These are phyloP conservation scores for Drosophila nigricruria DNA, from an alignment of 2,888 invertebrate species.

Conservation along the genomic window DNA sequence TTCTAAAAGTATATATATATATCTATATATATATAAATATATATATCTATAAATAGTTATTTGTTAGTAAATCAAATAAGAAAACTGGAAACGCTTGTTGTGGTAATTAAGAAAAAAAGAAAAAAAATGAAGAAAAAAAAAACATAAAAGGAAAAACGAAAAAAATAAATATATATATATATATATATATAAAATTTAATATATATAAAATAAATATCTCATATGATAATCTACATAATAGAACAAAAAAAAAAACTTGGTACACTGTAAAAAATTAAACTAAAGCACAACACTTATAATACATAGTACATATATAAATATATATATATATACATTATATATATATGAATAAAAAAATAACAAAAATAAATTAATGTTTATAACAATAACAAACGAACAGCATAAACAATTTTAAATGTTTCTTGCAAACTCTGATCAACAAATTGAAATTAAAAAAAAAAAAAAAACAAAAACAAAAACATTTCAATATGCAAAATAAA, in stretches of 20 bases:
- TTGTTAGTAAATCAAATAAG: slow-evolving; percentile 79
- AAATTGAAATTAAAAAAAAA: slow-evolving; percentile 44
- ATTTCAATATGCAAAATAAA: slow-evolving; percentile 57
- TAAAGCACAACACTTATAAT: slow-evolving; percentile 39
- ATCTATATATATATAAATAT: slow-evolving; percentile 30
- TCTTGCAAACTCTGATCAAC: slow-evolving; percentile 48
- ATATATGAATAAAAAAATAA: slow-evolving; percentile 65
- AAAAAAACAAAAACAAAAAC: slow-evolving; percentile 7
- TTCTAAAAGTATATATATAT: slow-evolving; percentile 16
- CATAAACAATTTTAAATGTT: slow-evolving; percentile 75
- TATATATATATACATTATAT: slow-evolving; percentile 47
- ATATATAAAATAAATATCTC: slow-evolving; percentile 46
- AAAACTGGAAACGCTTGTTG: slow-evolving; percentile 81
- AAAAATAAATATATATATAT: slow-evolving; percentile 13
- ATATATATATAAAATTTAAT: slow-evolving; percentile 1
- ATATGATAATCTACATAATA: slow-evolving; percentile 63
- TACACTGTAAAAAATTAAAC: slow-evolving; percentile 68
- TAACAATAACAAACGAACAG: slow-evolving; percentile 57
- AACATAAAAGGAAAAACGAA: slow-evolving; percentile 29
- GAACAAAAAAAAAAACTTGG: slow-evolving; percentile 61
- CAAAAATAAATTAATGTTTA: slow-evolving; percentile 71
- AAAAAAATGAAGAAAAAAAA: slow-evolving; percentile 22
- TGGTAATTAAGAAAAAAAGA: slow-evolving; percentile 71
- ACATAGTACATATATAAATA: slow-evolving; percentile 56
- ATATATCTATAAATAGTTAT: slow-evolving; percentile 48